Conservation (phyloP, 2,888 invertebrate species). For the Zelleria hepariella region DNA sequence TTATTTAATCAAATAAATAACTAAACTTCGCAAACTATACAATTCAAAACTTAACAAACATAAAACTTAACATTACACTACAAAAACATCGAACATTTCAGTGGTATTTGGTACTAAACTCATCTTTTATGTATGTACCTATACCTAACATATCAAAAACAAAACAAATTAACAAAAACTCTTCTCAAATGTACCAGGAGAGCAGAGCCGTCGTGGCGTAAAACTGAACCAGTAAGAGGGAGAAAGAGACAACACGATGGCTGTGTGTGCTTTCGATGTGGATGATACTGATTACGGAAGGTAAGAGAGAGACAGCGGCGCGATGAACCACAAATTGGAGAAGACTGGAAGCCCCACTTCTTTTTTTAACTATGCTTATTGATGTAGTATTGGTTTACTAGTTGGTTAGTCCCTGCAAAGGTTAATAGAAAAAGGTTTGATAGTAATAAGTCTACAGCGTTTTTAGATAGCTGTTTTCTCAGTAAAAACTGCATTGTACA, state of each 20-base stretch:
- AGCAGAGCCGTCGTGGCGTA: slow-evolving; percentile 22
- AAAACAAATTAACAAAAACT: slow-evolving; percentile 10
- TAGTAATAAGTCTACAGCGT: too few relatives aligned
- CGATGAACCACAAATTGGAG: not conserved
- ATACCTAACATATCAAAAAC: not conserved
- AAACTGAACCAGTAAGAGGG: slow-evolving; percentile 16
- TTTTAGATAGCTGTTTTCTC: too few relatives aligned
- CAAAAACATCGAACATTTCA: not conserved
- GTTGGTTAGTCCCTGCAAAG: too few relatives aligned
- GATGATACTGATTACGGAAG: slow-evolving; percentile 3
- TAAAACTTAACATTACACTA: not conserved
- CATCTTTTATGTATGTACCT: not conserved
- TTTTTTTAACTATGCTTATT: not conserved
- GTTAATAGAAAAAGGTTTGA: too few relatives aligned
- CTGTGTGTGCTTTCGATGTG: slow-evolving; percentile 32
- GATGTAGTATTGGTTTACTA: too few relatives aligned
- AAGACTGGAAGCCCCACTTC: not conserved
- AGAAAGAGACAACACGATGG: slow-evolving; percentile 39
- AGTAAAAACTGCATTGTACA: too few relatives aligned
- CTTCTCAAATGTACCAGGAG: slow-evolving; percentile 19
- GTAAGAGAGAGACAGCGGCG: slow-evolving; percentile 19
- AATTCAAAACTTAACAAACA: not conserved
- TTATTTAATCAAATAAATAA: not conserved
- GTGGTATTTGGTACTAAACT: not conserved
- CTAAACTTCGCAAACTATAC: not conserved